Conservation (phyloP, 2,888 invertebrate species). For the Melinopterus prodromus region DNA sequence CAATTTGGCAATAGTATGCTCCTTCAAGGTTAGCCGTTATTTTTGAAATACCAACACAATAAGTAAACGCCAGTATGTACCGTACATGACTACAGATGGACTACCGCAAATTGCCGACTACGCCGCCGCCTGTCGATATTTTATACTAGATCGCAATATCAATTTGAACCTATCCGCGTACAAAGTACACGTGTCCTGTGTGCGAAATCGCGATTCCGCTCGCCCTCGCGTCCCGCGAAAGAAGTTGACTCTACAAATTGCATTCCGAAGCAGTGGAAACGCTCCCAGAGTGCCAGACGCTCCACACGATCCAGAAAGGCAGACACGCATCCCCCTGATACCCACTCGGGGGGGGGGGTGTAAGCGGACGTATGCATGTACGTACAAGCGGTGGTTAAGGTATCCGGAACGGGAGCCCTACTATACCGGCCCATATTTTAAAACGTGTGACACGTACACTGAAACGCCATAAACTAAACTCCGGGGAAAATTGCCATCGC, state of each 20-base stretch:
- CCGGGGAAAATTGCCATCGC: not conserved
- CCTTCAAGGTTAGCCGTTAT: not conserved
- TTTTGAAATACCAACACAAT: not conserved
- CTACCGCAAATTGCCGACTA: no score
- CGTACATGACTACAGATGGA: not conserved
- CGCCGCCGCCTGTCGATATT: not conserved
- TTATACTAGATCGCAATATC: not conserved
- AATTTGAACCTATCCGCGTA: not conserved
- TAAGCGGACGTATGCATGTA: constrained; percentile 4
- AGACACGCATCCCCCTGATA: not conserved
- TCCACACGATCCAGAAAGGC: not conserved
- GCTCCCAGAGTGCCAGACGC: not conserved
- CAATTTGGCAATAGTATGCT: no score
- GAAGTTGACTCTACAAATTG: not conserved
- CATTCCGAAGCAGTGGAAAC: not conserved
- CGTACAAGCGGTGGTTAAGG: not conserved
- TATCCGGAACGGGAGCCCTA: not conserved
- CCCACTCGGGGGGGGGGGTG: not conserved
- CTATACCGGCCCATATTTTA: constrained; percentile 16
- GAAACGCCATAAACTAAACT: constrained; percentile 21
- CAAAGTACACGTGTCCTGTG: not conserved
- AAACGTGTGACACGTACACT: constrained; percentile 26
- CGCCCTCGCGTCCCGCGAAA: not conserved
- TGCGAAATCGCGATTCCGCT: not conserved
- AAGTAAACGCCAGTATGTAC: not conserved